Conservation (phyloP, 2,113 vertebrate species). For the Patagioenas fasciata region DNA sequence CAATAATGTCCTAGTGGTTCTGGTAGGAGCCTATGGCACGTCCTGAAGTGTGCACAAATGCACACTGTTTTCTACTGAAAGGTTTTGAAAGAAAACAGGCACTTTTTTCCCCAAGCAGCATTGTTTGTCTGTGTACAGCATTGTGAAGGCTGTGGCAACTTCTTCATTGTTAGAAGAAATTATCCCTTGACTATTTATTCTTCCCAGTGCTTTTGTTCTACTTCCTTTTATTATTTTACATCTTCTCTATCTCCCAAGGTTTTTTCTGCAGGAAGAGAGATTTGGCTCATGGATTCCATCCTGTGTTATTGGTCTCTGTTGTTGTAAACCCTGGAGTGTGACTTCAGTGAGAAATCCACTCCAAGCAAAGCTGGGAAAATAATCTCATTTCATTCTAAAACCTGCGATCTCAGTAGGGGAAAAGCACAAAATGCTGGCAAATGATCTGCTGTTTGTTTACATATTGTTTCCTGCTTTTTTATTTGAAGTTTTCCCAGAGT, state of each 20-base stretch:
- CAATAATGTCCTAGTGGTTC: not conserved
- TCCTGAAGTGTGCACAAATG: not conserved
- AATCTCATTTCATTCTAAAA: not conserved
- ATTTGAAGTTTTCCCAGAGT: not conserved
- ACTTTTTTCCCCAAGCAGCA: not conserved
- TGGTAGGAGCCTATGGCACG: not conserved
- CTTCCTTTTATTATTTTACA: not conserved
- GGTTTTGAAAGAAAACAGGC: not conserved
- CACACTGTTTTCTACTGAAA: not conserved
- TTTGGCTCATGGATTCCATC: not conserved
- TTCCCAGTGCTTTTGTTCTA: not conserved
- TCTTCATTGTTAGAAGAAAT: not conserved
- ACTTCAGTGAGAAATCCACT: not conserved
- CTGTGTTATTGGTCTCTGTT: not conserved
- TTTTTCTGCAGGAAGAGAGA: not conserved
- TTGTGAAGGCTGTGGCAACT: not conserved
- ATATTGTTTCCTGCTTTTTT: not conserved
- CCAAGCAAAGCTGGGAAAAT: slow-evolving; percentile 7
- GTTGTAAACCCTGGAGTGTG: not conserved
- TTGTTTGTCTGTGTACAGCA: not conserved
- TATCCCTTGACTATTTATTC: not conserved
- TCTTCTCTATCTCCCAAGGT: not conserved
- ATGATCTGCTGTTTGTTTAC: not conserved
- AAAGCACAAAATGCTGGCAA: not conserved
- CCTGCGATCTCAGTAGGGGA: not conserved